Evolutionary conservation across 2,888 invertebrate genomes (phyloP).

Genomic region (Morpho helenor): DNA sequence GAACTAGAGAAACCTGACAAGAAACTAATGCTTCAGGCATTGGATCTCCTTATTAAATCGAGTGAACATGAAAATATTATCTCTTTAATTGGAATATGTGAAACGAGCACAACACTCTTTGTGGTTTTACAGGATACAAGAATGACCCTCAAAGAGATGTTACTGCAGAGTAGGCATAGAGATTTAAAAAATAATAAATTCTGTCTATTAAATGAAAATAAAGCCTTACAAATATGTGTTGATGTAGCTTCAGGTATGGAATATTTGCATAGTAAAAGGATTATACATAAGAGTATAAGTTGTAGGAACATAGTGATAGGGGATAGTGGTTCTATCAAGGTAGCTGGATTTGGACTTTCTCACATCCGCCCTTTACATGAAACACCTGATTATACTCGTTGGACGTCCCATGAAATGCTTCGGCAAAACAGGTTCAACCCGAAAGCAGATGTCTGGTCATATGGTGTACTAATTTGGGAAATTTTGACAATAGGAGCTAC

Average conservation of each 20-base stretch:
- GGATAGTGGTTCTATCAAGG: constrained; percentile 83
- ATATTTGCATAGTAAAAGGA: constrained; percentile 82
- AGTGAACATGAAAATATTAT: constrained; percentile 86
- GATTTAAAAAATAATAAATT: constrained; percentile 76
- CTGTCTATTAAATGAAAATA: constrained; percentile 80
- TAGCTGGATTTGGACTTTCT: constrained; percentile 87
- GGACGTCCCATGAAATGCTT: constrained; percentile 89
- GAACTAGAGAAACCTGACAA: constrained; percentile 74
- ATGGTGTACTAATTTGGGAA: constrained; percentile 91
- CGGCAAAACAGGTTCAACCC: constrained; percentile 83
- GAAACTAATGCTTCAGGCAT: constrained; percentile 81
- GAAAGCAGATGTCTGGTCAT: constrained; percentile 91
- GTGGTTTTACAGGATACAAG: constrained; percentile 85
- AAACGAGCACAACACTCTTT: constrained; percentile 86
- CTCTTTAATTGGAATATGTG: constrained; percentile 88
- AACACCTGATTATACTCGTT: constrained; percentile 86
- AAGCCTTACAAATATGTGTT: constrained; percentile 81
- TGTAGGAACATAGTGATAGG: constrained; percentile 85
- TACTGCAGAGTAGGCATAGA: constrained; percentile 80
- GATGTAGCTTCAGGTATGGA: constrained; percentile 86
- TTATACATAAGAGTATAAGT: constrained; percentile 86
- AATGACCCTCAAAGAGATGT: constrained; percentile 83
- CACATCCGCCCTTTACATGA: constrained; percentile 81
- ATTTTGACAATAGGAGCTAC: constrained; percentile 88
- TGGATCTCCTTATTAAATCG: constrained; percentile 84